Percentiles rank a stretch among this genome's conserved stretches.
These are phyloP conservation scores for Ophioderma brevispina DNA, from an alignment of 35 echinoderm and acorn worm genomes.

Conservation along the genomic window DNA sequence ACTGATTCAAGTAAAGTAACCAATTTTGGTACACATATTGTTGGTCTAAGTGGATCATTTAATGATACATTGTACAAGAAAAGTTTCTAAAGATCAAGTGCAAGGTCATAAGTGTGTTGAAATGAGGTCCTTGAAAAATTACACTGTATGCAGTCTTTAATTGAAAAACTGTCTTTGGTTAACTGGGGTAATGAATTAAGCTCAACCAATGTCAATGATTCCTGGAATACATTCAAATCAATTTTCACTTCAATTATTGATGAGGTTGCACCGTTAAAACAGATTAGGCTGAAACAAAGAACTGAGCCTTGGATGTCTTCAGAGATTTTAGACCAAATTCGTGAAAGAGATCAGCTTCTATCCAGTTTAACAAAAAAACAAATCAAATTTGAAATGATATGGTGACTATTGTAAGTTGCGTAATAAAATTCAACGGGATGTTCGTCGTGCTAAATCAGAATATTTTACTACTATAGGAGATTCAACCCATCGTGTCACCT, in stretches of 20 bases:
- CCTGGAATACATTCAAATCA: neutral
- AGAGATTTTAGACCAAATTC: no score
- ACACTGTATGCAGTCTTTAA: neutral
- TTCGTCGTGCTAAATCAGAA: no score
- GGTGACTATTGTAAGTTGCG: no score
- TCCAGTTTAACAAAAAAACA: neutral
- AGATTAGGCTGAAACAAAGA: no score
- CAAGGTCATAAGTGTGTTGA: neutral
- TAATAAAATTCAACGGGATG: no score
- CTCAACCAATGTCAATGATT: neutral
- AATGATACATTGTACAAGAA: no score
- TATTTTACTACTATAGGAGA: no score
- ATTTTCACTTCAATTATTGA: neutral
- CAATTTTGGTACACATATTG: neutral
- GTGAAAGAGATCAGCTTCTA: no score
- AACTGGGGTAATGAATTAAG: neutral
- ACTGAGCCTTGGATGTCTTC: no score
- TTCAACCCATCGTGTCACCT: no score
- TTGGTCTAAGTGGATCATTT: neutral
- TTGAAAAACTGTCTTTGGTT: neutral
- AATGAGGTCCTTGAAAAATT: neutral
- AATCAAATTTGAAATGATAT: neutral
- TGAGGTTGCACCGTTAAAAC: no score
- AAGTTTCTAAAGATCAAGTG: no score
- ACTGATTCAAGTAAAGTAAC: neutral